Evolutionary conservation across 1,140 invertebrate species (phyloP), one percentile per base, ranked within the genome.

Genomic region (Lutraria rhynchaena): DNA sequence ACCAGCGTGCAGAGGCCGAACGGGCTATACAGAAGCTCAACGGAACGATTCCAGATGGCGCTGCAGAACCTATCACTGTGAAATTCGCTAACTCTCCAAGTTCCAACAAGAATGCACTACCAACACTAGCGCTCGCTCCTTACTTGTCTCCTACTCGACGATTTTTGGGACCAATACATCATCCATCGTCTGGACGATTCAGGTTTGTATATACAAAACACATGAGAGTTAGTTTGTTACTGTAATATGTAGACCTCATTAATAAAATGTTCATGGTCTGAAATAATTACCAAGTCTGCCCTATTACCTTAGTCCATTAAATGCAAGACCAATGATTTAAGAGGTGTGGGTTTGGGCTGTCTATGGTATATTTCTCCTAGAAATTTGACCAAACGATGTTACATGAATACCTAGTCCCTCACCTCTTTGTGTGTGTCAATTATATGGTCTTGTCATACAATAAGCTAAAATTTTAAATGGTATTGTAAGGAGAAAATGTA

Each of bases 1-100:
- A 99, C 93, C 98, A 99, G 92, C 96, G 98, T 77, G 95, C 97
- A 85, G 98, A 99, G 93, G 99, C 99, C 5, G 99, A 99, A 92
- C 94, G 96, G 55, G 99, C 99, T 31, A 99, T 99, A 87, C 97
- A 99, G 92, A 97, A 99, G 93, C 93, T 99, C 87, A 99, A 99
- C 92, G 98, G 99, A 81, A 98, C 97, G 84, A 97, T 98, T 58
- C 93, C 98, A 96, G 65, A 98, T 97, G 93, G 88, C 46, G 97
- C 97, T 63, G 96, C 96, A 77, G 98, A 99, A 93, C 97, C 98
- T 46, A 99, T 99, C 87, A 99, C 98, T 46, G 99, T 99, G 82
- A 99, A 99, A 94, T 99, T 99, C 93, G 99, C 99, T 82, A 99
- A 99, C 93, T 99, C 92, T 58, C 93, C 92, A 7, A 93, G 89